Conservation (phyloP, 1,140 invertebrate species). For the Teleopsis dalmanni region DNA sequence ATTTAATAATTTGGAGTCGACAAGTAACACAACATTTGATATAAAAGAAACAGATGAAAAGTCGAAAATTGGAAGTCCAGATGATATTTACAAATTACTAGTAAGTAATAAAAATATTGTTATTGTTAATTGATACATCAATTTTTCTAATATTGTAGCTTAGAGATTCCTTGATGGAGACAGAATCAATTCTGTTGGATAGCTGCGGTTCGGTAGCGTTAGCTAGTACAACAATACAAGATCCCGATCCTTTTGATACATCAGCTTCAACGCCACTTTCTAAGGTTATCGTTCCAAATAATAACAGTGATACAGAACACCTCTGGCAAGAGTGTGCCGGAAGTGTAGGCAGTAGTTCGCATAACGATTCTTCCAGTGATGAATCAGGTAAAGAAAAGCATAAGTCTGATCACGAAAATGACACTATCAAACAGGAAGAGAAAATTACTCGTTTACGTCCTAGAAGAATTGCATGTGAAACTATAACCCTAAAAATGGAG, state of each 20-base stretch:
- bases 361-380: not conserved
- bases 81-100: not conserved
- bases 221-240: not conserved
- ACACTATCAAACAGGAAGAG: not conserved
- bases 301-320: not conserved
- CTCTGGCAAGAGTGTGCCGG: not conserved
- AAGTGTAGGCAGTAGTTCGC: not conserved
- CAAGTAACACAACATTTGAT: not conserved
- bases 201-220: not conserved
- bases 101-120: not conserved
- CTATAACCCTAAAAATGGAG: not conserved
- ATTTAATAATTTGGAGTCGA: not conserved
- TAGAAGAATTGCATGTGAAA: not conserved
- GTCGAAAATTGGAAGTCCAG: no score
- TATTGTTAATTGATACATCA: not conserved
- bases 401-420: not conserved
- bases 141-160: not conserved
- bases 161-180: conserved; percentile 1
- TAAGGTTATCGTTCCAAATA: not conserved
- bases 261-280: not conserved
- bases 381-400: not conserved
- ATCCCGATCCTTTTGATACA: not conserved
- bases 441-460: not conserved
- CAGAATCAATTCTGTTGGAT: not conserved
- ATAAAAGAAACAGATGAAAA: not conserved